Evolutionary conservation across 2,797 vertebrate species (phyloP).

Genomic region (Taenioides sp.): DNA sequence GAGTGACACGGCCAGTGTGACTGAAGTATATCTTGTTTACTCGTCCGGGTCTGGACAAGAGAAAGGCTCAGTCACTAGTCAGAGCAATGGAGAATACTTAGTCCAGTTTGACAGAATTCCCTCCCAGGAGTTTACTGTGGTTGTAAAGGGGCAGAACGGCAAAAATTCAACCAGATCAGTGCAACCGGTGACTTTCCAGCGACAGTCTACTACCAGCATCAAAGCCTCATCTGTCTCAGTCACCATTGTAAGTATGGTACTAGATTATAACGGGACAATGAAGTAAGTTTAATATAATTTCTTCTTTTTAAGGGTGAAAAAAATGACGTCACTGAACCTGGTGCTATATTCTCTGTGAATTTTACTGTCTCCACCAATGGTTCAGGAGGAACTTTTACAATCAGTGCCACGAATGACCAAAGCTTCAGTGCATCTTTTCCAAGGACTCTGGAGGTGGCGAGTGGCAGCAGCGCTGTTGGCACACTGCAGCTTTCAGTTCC

Average conservation of each 20-base stretch:
- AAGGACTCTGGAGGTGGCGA: constrained; percentile 36
- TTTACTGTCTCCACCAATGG: constrained; percentile 67
- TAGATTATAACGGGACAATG: not conserved
- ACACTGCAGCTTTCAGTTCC: constrained; percentile 25
- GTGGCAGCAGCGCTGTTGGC: not conserved
- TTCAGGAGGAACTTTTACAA: constrained; percentile 45
- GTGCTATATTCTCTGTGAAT: constrained; percentile 44
- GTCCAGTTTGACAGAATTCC: constrained; percentile 9
- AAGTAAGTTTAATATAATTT: not conserved
- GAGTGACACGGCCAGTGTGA: not conserved
- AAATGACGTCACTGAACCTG: constrained; percentile 54
- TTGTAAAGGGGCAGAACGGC: constrained; percentile 53
- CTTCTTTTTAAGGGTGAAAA: not conserved
- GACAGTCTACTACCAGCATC: constrained; percentile 76
- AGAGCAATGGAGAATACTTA: not conserved
- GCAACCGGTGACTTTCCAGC: constrained; percentile 63
- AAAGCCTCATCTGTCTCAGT: constrained; percentile 58
- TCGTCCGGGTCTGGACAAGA: not conserved
- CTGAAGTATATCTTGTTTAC: constrained; percentile 3
- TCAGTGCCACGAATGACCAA: constrained; percentile 68
- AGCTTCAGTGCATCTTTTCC: constrained; percentile 47
- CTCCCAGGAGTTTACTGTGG: constrained; percentile 73
- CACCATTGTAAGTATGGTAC: constrained; percentile 27
- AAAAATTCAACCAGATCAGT: constrained; percentile 51
- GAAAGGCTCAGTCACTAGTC: not conserved